phyloP scores from a whole-genome alignment of 1,140 invertebrate species.

The Drosophila ercepeae region DNA sequence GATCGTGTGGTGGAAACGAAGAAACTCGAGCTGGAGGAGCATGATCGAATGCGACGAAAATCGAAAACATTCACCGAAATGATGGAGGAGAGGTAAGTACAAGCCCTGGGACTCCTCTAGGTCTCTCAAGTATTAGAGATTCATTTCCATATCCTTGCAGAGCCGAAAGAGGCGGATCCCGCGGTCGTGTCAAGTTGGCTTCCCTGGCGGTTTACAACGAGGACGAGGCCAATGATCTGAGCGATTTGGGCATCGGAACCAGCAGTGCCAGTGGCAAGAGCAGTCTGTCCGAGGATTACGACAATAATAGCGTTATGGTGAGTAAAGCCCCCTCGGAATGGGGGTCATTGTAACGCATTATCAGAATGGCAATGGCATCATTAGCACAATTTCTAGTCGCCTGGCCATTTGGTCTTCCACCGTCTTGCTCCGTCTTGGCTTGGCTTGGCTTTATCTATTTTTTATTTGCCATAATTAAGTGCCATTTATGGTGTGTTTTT shows the following conservation, averaged over 20 bases:
- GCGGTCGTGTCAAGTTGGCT: constrained; percentile 84
- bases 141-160: constrained; percentile 59
- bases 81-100: constrained; percentile 92
- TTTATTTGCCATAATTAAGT: constrained; percentile 21
- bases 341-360: constrained; percentile 17
- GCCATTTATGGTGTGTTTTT: constrained; percentile 12
- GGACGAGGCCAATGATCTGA: constrained; percentile 92
- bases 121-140: neutral
- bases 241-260: constrained; percentile 91
- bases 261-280: constrained; percentile 90
- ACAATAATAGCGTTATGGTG: constrained; percentile 88
- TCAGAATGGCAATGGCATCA: constrained; percentile 12
- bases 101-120: neutral
- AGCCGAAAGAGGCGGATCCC: constrained; percentile 84
- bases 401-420: constrained; percentile 24
- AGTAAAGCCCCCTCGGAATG: constrained; percentile 67
- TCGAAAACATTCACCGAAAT: constrained; percentile 97
- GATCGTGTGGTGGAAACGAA: constrained; percentile 95
- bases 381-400: constrained; percentile 32
- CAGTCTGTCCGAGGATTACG: constrained; percentile 89
- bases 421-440: constrained; percentile 6
- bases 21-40: constrained; percentile 91
- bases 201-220: constrained; percentile 89
- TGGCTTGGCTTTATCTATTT: constrained; percentile 1
- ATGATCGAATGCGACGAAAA: constrained; percentile 88